Evolutionary conservation across 2,113 vertebrate species (phyloP).

Genomic region (Varanus komodoensis): DNA sequence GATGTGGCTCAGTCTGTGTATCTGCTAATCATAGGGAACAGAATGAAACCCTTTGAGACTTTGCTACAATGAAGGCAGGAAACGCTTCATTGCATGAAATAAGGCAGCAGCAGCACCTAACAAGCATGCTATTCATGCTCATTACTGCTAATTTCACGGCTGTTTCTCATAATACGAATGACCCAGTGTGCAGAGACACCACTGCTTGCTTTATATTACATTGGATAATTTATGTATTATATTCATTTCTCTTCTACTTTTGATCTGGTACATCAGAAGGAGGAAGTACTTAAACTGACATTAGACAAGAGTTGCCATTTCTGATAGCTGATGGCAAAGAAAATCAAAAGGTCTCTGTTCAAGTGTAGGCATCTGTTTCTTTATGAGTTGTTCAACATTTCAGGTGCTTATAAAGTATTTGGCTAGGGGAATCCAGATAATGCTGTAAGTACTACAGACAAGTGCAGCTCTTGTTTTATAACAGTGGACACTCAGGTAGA

Average conservation of each 20-base stretch:
- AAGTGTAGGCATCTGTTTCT: neutral
- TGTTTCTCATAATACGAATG: neutral
- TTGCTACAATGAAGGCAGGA: neutral
- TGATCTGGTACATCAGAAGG: neutral
- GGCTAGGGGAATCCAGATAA: constrained; percentile 5
- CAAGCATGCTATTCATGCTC: constrained; percentile 4
- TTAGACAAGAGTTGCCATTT: neutral
- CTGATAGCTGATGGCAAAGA: neutral
- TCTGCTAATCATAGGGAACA: constrained; percentile 3
- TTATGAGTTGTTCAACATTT: neutral
- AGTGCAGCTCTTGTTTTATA: constrained; percentile 1
- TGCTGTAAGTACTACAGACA: neutral
- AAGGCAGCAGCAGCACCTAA: constrained; percentile 1
- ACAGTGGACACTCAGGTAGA: constrained; percentile 4
- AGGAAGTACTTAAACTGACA: neutral
- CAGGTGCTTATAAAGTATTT: constrained; percentile 5
- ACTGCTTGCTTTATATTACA: neutral
- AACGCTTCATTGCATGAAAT: constrained; percentile 11
- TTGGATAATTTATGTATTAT: neutral
- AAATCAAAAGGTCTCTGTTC: constrained; percentile 22
- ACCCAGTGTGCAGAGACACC: neutral
- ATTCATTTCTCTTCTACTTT: constrained; percentile 34
- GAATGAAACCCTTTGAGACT: constrained; percentile 2
- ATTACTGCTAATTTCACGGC: constrained; percentile 9
- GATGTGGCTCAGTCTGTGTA: neutral